Evolutionary conservation across 2,797 vertebrate genomes (phyloP).

Genomic region (Platyrinchus mystaceus): DNA sequence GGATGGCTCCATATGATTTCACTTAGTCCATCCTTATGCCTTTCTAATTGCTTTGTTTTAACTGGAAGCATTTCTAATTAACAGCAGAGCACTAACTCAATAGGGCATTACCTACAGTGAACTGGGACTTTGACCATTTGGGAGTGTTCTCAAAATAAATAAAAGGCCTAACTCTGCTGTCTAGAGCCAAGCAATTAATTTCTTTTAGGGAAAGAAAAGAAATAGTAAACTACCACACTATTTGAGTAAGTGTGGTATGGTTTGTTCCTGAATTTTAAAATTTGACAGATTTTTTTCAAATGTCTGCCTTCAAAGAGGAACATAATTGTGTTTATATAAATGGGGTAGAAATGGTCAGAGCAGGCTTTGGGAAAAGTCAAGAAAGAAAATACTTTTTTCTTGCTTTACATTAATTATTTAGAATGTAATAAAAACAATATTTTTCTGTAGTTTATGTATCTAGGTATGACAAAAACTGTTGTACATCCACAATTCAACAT

Average conservation of each 20-base stretch:
- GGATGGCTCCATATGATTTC: neutral
- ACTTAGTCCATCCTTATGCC: neutral
- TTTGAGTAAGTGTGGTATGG: neutral
- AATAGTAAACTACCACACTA: accelerated
- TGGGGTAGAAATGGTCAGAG: neutral
- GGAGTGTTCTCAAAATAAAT: neutral
- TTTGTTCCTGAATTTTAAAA: neutral
- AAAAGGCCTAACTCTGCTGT: neutral
- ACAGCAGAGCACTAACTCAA: neutral
- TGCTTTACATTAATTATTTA: neutral
- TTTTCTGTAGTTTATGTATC: neutral
- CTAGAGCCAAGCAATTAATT: neutral
- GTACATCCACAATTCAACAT: neutral
- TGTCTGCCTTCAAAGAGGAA: neutral
- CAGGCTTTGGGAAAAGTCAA: neutral
- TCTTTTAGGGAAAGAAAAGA: neutral
- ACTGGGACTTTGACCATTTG: neutral
- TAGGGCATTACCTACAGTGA: neutral
- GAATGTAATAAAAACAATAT: neutral
- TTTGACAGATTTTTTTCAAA: neutral
- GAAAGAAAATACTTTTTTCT: neutral
- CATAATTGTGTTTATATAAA: neutral
- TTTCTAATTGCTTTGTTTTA: neutral
- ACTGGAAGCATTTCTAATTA: neutral
- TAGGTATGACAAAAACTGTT: neutral